Evolutionary conservation across 2,888 invertebrate species (phyloP).

Genomic region (Erebia ligea): DNA sequence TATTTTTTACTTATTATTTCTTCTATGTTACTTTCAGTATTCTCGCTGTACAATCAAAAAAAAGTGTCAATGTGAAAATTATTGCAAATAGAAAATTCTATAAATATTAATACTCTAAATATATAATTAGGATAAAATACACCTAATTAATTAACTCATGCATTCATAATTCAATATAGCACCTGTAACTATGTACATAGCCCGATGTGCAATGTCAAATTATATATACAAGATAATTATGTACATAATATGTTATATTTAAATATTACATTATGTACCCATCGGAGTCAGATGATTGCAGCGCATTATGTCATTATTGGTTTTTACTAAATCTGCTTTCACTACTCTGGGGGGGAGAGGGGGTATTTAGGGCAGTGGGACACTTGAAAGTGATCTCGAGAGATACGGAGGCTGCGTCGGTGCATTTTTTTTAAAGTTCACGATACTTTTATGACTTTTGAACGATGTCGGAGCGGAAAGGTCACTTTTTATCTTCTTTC

Average conservation of each 20-base stretch:
- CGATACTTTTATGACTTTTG: conserved; percentile 18
- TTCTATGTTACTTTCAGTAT: too few relatives aligned
- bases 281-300: conserved; percentile 42
- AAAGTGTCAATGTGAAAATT: too few relatives aligned
- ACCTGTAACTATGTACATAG: conserved; percentile 1
- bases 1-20: too few relatives aligned
- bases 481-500: conserved; percentile 5
- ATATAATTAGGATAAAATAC: not conserved
- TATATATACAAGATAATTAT: conserved; percentile 2
- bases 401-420: conserved; percentile 51
- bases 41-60: too few relatives aligned
- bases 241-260: conserved; percentile 8
- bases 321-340: conserved; percentile 61
- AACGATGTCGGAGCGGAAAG: conserved; percentile 7
- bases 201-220: not conserved
- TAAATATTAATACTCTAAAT: not conserved
- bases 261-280: conserved; percentile 18
- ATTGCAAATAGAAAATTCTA: too few relatives aligned
- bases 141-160: not conserved
- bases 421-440: conserved; percentile 34
- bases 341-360: conserved; percentile 46
- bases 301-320: conserved; percentile 61
- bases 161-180: not conserved
- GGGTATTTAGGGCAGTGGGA: conserved; percentile 61
- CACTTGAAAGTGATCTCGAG: conserved; percentile 58